These are phyloP conservation scores for Dolichopus griseipennis DNA, from an alignment of 2,888 invertebrate genomes.

Conservation along the genomic window DNA sequence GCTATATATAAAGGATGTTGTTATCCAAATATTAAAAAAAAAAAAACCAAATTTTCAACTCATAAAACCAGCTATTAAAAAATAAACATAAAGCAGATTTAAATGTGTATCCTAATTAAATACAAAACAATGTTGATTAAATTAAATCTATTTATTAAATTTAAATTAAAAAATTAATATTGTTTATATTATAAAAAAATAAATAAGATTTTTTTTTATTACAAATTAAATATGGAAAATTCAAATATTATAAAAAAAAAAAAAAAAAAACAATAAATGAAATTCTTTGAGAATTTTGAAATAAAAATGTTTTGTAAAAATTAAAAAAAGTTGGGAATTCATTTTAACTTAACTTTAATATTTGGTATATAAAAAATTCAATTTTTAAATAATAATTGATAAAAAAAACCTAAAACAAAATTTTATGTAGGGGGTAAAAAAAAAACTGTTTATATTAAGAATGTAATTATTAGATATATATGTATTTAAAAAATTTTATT, in stretches of 20 bases:
- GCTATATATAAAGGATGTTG: no score
- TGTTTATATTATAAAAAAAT: neutral
- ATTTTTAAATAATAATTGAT: neutral
- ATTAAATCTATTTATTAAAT: neutral
- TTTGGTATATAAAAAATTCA: neutral
- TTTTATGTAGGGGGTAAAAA: neutral
- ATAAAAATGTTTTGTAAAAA: neutral
- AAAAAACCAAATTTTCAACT: no score
- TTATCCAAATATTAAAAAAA: no score
- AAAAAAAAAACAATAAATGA: no score
- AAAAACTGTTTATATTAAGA: neutral
- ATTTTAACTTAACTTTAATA: neutral
- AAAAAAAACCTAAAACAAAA: no score
- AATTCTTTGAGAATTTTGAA: neutral
- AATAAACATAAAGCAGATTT: no score
- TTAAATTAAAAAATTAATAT: neutral
- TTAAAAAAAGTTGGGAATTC: neutral
- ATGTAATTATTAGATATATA: neutral
- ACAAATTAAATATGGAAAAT: neutral
- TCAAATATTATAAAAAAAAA: no score
- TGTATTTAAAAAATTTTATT: neutral
- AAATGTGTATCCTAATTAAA: no score
- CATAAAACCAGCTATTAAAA: no score
- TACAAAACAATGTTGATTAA: no score
- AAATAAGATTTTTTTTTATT: no score